These are phyloP conservation scores for Eonycteris spelaea DNA, from an alignment of 2,113 vertebrate genomes.

Conservation along the genomic window DNA sequence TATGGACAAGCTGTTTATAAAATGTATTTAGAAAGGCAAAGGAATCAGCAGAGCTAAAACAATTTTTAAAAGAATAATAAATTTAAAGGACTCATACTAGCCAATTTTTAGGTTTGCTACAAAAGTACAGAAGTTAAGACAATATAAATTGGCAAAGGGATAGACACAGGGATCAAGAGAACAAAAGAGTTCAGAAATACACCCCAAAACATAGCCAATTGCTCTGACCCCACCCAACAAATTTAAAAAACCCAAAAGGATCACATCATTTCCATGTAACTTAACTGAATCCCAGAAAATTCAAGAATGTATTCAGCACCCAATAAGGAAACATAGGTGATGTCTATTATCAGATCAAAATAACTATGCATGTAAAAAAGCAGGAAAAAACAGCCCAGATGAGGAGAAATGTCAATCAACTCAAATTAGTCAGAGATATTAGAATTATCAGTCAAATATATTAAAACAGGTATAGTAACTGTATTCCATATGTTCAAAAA, in stretches of 20 bases:
- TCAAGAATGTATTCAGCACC: background rate
- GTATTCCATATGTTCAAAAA: background rate
- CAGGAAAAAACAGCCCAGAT: background rate
- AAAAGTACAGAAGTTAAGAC: background rate
- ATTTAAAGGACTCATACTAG: background rate
- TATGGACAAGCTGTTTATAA: background rate
- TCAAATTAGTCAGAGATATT: background rate
- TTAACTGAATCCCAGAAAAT: background rate
- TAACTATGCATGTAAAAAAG: background rate
- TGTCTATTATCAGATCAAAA: background rate
- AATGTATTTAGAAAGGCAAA: background rate
- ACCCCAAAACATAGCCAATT: background rate
- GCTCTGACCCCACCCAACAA: background rate
- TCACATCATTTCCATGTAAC: background rate
- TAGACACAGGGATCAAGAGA: background rate
- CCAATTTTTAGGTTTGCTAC: background rate
- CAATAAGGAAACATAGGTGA: background rate
- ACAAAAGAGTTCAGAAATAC: background rate
- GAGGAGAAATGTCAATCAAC: background rate
- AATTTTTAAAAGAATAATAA: constrained; percentile 2
- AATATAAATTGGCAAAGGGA: background rate
- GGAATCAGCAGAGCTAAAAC: background rate
- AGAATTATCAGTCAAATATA: background rate
- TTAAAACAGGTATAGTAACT: background rate
- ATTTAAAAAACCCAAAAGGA: background rate